Evolutionary conservation across 2,888 invertebrate genomes (phyloP), one percentile per base, ranked within the genome.

Genomic region (Thera britannica): DNA sequence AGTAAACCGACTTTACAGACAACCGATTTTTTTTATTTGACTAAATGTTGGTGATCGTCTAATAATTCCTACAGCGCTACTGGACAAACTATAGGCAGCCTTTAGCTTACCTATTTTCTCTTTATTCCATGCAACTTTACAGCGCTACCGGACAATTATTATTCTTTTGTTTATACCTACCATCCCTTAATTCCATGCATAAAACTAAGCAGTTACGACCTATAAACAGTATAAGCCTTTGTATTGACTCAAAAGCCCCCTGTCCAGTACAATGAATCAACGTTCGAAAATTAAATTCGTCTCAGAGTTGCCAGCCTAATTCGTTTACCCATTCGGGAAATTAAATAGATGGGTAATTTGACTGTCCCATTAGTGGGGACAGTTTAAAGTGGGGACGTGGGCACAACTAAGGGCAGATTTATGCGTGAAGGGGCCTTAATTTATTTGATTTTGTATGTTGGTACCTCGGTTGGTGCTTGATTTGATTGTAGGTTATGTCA

Each of bases 301-400:
- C 89, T 88, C 90, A 90, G 90, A 90, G 91, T 90, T 90, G 88
- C 90, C 89, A 89, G 88, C 85, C 88, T 92, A 90, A 93, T 92
- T 90, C 90, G 89, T 90, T 93, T 93, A 92, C 87, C 87, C 90
- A 88, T 92, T 90, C 88, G 90, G 87, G 87, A 92, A 92, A 93
- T 93, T 92, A 92, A 92, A 93, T 93, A 92, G 91, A 92, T 91
- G 90, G 92, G 90, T 91, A 92, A 92, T 92, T 92, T 90, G 85
- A 87, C 89, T 84, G 86, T 86, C 90, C 92, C 88, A 90, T 92
- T 91, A 90, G 88, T 83, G 83, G 83, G 79, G 82, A 80, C 79
- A 80, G 66, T 82, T 84, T 82, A 83, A 80, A 83, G 78, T 78
- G 81, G 82, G 81, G 82, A 83, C 86, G 85, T 85, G 86, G 88